Evolutionary conservation across 2,888 invertebrate genomes (phyloP), one percentile per base, ranked within the genome.

Genomic region (Adelognathus sp.): DNA sequence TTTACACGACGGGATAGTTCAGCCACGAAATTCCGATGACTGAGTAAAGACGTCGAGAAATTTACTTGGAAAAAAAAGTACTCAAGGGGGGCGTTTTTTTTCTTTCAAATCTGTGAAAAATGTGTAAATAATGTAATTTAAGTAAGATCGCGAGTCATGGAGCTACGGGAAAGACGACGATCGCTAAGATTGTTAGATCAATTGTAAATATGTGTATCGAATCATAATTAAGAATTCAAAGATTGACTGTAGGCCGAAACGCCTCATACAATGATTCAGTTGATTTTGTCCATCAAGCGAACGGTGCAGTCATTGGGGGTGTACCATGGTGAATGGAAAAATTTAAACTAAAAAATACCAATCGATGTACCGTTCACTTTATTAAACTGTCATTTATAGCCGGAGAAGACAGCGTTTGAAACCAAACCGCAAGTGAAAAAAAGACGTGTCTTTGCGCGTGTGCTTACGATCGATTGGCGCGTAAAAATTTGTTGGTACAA

Each of bases 371-470:
- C 7, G n/a, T 52, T 36, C 2, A 14, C n/a, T 46, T 16, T 36
- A 27, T 27, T 21, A 33, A 14, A 18, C 14, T 54, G 31, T 14
- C 1, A 33, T 9, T 36, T 36, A 58, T 46, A 31, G 21, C 9
- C 21, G 27, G 56, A 56, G 18, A 4, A 33, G 9, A 39, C 29
- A 11, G 9, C 31, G 9, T 1, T 54, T 67, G 27, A 33, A 33
- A 18, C 7, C 3, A 56, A 29, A 27, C n/a, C 27, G 29, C 6
- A 60, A 58, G 29, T 18, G 3, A 16, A 50, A 27, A 52, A 63
- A 54, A 18, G 54, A 27, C 52, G 67, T 75, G 74, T 61, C 61
- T 67, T 69, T 21, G 52, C 41, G 60, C 58, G 14, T 46, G 3
- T 16, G 39, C 27, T 21, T 52, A 39, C n/a, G n/a, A n/a, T n/a